Evolutionary conservation across 2,888 invertebrate species (phyloP), one percentile per base, ranked within the genome.

Genomic region (Athalia rosae): DNA sequence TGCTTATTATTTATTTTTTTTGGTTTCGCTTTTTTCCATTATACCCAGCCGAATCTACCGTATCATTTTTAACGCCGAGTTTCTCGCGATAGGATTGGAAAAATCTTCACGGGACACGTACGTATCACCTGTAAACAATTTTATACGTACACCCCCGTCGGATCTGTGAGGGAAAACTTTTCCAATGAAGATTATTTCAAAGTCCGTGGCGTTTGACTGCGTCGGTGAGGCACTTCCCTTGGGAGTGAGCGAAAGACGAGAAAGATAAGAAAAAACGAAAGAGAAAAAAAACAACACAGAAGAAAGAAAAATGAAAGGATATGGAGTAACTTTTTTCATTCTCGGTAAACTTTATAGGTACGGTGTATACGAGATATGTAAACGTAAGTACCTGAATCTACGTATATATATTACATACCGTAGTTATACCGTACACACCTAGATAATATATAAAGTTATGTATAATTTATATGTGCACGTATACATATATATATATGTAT

Each of bases 101-200:
- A 64, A 58, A 76, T 79, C 64, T 78, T 67, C 77, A 80, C 76
- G 59, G 13, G 73, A 63, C 9, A 62, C 13, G n/a, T 43, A 28
- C 59, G 58, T 64, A 64, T 64, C 43, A 53, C 58, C 15, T n/a
- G 11, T 43, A 63, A 64, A 48, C 53, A 4, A 7, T 41, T 47
- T 64, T 76, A 7, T 61, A 43, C 69, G 67, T 61, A n/a, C n/a
- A n/a, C n/a, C n/a, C n/a, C n/a, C 43, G 69, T 77, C 28, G 77
- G 61, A 69, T 82, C 78, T 77, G 80, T 77, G 80, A 79, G 77
- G 79, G n/a, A n/a, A 83, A 89, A 89, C 88, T 89, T 89, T 89
- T 89, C 87, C 88, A 89, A 89, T 89, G 88, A 89, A 89, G 89
- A 88, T 89, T 88, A 88, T 89, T 86, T 84, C 83, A 81, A 85